Base-by-base conservation (phyloP, 30 jellyfish, hydroid and myxozoan species). In the Turritopsis dohrnii region DNA sequence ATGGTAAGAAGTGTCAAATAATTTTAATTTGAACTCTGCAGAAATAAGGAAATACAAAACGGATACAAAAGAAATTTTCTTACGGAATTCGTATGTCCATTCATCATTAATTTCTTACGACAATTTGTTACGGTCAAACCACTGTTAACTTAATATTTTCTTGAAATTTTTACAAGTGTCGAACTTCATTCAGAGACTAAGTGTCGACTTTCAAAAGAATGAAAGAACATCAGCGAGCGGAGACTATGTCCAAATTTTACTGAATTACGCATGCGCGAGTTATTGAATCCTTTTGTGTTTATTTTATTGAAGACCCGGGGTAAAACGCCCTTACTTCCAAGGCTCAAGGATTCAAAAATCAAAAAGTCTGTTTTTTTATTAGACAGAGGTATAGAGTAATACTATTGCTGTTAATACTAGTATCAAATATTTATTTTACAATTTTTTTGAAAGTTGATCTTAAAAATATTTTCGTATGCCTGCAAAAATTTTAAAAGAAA, bases 241-340 rank as follows among this genome's bases (percentile, higher is more conserved):
- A 74, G 83, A 74, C 83, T 74, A 74, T 24, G 83, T 74, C 83
- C 83, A 74, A 27, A 20, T 21, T 74, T 74, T 19, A 74, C 18
- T n/a, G 26, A 24, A 74, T n/a, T 74, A 30, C 83, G 83, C 83
- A 74, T 74, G 83, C 83, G 54, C 65, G 60, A 24, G 24, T 17
- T 17, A n/a, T 66, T 66, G 71, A 13, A n/a, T 27, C 77, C 8
- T 69, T 69, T 27, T 69, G 28, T 69, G 77, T 69, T 41, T 13
- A 41, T 41, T 41, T 41, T 41, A 41, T 41, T 41, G 60, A 3
- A 41, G 13, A 41, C 60, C 60, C 60, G 60, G 60, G 60, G 60
- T 13, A 41, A 41, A 41, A 41, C 60, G 60, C 60, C 60, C 60
- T 41, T 13, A 41, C 13, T 41, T 13, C n/a, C n/a, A n/a, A n/a